Conservation (phyloP, 1,140 invertebrate genomes). For the Meloidogyne exigua region DNA sequence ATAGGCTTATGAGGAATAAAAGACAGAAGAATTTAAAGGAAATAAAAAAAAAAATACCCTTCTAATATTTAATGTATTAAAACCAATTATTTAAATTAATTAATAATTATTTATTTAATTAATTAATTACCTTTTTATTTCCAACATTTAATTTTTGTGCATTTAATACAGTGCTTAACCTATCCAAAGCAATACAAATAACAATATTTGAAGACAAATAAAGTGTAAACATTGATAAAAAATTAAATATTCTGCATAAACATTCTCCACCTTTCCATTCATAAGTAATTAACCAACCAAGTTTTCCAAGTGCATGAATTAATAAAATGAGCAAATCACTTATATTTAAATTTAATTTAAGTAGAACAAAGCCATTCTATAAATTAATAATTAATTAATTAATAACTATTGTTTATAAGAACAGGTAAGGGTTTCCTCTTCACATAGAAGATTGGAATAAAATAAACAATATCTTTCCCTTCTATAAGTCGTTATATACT, state of each 20-base stretch:
- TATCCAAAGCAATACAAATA: constrained; percentile 59
- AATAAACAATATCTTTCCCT: no score
- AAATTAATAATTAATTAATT: no score
- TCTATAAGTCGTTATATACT: no score
- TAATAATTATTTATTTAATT: not conserved
- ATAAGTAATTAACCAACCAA: constrained; percentile 57
- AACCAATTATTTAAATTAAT: no score
- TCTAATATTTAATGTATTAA: no score
- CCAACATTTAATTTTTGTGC: constrained; percentile 37
- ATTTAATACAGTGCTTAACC: constrained; percentile 52
- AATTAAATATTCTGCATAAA: constrained; percentile 57
- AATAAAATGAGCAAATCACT: constrained; percentile 57
- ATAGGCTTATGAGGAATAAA: no score
- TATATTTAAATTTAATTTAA: constrained; percentile 61
- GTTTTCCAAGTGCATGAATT: constrained; percentile 50
- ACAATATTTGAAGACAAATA: constrained; percentile 62
- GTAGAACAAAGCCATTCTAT: constrained; percentile 54
- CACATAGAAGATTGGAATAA: no score
- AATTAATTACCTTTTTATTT: constrained; percentile 29
- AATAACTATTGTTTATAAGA: no score
- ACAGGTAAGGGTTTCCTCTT: no score
- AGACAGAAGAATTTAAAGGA: no score
- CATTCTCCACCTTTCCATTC: constrained; percentile 56
- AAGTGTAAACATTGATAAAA: constrained; percentile 57
- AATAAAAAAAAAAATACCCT: no score